Evolutionary conservation across 2,888 invertebrate genomes (phyloP), one percentile per base, ranked within the genome.

Genomic region (Ophion obscuratus): DNA sequence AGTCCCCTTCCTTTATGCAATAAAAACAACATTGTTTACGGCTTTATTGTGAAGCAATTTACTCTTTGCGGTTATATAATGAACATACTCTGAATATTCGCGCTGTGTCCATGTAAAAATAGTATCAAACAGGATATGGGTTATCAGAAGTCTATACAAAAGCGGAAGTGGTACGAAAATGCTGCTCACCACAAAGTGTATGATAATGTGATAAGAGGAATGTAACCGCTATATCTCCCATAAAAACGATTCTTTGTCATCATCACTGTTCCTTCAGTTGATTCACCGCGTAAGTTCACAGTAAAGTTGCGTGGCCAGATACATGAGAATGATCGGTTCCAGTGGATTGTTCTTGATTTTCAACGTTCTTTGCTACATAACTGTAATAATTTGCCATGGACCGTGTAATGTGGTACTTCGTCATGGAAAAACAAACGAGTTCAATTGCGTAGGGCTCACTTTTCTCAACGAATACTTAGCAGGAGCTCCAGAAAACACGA

Each of bases 361-460:
- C 24, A 14, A 11, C 24, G 31, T 67, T 59, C 47, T 74, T 27
- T 36, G 40, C 47, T 53, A 14, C 67, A 36, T 36, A 31, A n/a
- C 11, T 14, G 73, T 17, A 31, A 59, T 24, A 20, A 78, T 2
- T 64, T 20, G 11, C 7, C 24, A 64, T 57, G 64, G n/a, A 47
- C 10, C 66, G 59, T 85, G 85, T 66, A 61, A 40, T 24, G 64
- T 82, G 40, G 20, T 17, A 0, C 9, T 53, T 1, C 59, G 47
- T 27, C 44, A 27, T 47, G 57, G 10, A 14, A 68, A 77, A 36
- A 59, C 75, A 47, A 14, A 20, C 11, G 44, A 80, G 61, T 85
- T 73, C 57, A 67, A 20, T 14, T 91, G 91, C 66, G 82, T 74
- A 1, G 83, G 87, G 9, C 59, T 90, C 24, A 85, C 67, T 14